Evolutionary conservation across 2,113 vertebrate genomes (phyloP).

Genomic region (Poecile atricapillus): DNA sequence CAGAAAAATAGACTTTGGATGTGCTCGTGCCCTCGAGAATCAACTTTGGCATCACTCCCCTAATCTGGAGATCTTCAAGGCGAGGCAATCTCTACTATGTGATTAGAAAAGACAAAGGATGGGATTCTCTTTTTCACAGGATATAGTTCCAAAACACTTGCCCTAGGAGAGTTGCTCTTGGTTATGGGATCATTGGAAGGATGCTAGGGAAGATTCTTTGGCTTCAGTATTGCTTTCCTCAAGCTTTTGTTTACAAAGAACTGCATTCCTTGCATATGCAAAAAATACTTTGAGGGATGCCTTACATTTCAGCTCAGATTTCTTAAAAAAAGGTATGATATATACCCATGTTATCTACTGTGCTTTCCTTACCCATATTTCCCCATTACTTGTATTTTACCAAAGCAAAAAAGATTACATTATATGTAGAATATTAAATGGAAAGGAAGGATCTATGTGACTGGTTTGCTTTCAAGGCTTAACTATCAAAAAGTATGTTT

Average conservation of each 20-base stretch:
- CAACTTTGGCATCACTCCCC: slow-evolving; percentile 26
- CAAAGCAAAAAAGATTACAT: slow-evolving; percentile 46
- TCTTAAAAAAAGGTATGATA: slow-evolving; percentile 68
- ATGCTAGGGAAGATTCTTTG: slow-evolving; percentile 63
- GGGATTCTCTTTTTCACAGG: slow-evolving; percentile 44
- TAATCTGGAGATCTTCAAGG: slow-evolving; percentile 47
- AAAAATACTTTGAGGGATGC: slow-evolving; percentile 72
- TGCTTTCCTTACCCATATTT: slow-evolving; percentile 34
- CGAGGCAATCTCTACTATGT: slow-evolving; percentile 19
- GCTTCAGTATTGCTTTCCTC: slow-evolving; percentile 68
- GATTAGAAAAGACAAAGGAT: slow-evolving; percentile 55
- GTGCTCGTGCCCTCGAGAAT: slow-evolving; percentile 12
- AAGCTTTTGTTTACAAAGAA: slow-evolving; percentile 82
- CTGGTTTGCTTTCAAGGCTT: slow-evolving; percentile 44
- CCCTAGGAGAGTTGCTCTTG: slow-evolving; percentile 36
- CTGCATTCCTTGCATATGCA: slow-evolving; percentile 75
- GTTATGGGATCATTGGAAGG: slow-evolving; percentile 53
- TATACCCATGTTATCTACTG: slow-evolving; percentile 32
- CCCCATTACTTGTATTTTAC: slow-evolving; percentile 33
- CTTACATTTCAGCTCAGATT: slow-evolving; percentile 77
- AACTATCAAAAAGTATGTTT: background rate
- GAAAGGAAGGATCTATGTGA: slow-evolving; percentile 29
- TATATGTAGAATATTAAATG: slow-evolving; percentile 18
- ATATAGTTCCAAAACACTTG: slow-evolving; percentile 40
- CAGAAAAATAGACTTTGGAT: slow-evolving; percentile 64